Base-by-base conservation (phyloP, 1,140 invertebrate genomes). In the Zaprionus ornatus region DNA sequence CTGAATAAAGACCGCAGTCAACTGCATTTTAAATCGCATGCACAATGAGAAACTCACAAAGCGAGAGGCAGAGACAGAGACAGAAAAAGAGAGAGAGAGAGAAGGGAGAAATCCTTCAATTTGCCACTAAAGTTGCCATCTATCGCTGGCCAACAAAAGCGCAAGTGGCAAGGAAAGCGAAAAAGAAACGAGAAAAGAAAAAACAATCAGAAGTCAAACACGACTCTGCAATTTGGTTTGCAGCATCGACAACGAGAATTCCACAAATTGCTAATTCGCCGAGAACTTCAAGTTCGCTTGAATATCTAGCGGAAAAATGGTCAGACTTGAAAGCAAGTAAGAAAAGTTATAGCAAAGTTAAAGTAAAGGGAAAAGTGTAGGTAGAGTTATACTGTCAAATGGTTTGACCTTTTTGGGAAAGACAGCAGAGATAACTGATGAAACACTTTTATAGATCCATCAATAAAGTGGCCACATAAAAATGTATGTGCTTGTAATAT, bases 211-310 rank as follows among this genome's bases (percentile, higher is more conserved):
- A 82, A 87, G 83, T 87, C 63, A 87, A 87, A 87, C 83, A 87
- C 67, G 64, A 87, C 77, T 80, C 76, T 74, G 66, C 83, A 82
- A 82, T 87, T 87, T 82, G 73, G 79, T 77, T 77, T 80, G 82
- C 35, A 68, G 72, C 61, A 57, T 23, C 59, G 19, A 48, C 35
- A 27, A 23, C 59, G 57, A 61, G 25, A 23, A 32, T 10, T 42
- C 50, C 63, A n/a, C 61, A 72, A 70, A 59, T 65, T 71, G 55
- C 55, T 76, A 76, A 76, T 84, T 87, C 80, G 77, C 62, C 63
- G 37, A 77, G 69, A 83, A 74, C 73, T 80, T 70, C 21, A 52
- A 80, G 83, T 82, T 87, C 77, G 73, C 82, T 67, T 78, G 77
- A 80, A 87, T 83, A 63, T 61, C 75, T 87, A 27, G 27, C 13